phyloP scores from a whole-genome alignment of 2,888 invertebrate species.

The Calameuta pallipes region DNA sequence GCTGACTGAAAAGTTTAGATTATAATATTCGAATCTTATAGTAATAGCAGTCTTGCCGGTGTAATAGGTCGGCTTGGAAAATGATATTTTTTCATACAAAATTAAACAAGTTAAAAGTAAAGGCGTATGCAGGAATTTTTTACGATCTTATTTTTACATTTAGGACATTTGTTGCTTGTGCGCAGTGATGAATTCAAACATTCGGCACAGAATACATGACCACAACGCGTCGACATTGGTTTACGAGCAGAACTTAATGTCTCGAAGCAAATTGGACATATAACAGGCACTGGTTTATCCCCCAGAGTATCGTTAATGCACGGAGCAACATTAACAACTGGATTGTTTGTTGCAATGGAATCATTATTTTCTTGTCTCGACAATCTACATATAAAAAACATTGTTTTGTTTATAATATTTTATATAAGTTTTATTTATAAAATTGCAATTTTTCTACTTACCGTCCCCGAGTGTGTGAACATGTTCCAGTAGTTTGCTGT shows the following conservation, averaged over 20 bases:
- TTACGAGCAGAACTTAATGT: slow-evolving; percentile 34
- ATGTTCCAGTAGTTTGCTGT: neutral
- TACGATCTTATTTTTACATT: slow-evolving; percentile 38
- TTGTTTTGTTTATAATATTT: neutral
- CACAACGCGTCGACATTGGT: slow-evolving; percentile 51
- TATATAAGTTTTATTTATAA: neutral
- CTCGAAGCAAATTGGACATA: slow-evolving; percentile 53
- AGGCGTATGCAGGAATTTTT: slow-evolving; percentile 43
- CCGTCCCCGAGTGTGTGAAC: neutral
- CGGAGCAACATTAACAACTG: slow-evolving; percentile 1
- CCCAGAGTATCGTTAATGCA: slow-evolving; percentile 25
- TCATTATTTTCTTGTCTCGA: neutral
- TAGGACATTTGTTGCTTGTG: slow-evolving; percentile 42
- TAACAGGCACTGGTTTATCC: slow-evolving; percentile 24
- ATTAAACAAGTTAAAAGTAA: slow-evolving; percentile 38
- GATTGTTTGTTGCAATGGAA: neutral
- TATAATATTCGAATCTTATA: neutral
- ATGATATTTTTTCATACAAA: neutral
- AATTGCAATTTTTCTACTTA: neutral
- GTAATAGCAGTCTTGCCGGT: neutral
- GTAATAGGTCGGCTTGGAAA: neutral
- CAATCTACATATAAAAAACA: neutral
- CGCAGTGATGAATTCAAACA: slow-evolving; percentile 39
- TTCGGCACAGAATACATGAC: slow-evolving; percentile 49
- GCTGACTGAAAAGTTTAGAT: neutral